Base-by-base conservation (phyloP, 2,797 vertebrate genomes). In the Arctocebus calabarensis region DNA sequence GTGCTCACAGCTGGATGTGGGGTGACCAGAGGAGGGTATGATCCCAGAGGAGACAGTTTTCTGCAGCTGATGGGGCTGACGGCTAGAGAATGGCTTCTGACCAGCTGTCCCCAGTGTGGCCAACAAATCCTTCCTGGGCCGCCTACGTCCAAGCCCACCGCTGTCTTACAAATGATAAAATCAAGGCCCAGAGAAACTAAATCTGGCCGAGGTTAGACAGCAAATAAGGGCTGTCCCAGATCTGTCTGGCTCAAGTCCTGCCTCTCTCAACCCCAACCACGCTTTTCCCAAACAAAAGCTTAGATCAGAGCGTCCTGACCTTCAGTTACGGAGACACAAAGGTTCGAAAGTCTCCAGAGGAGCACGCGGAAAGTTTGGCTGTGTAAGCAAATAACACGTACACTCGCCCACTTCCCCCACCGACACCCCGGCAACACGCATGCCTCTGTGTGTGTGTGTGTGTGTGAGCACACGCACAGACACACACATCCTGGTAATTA, bases 261-360 rank as follows among this genome's bases (percentile, higher is more conserved):
- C 73, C 25, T 73, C 27, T 40, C 78, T 32, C 12, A 43, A 37
- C 37, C 34, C 22, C 52, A 66, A 45, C 3, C 64, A 66, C 2
- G 12, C 32, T 94, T 96, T 92, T 96, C 83, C 85, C 89, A 83
- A 94, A 97, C 88, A 94, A 84, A 94, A 91, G 92, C 71, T 43
- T 77, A 93, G 55, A 90, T 94, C 61, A 95, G 75, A 59, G 84
- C 17, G 40, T 89, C 75, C 88, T 97, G 96, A 97, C 97, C 97
- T 97, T 94, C 88, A 94, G 84, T 88, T 92, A 77, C 57, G 52
- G 88, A 96, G 81, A 92, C 73, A 78, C 1, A 25, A 95, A 90
- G 92, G 88, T 62, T 57, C 83, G 40, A 70, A 79, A 74, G 62
- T 86, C 96, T 96, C 92, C 61, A 59, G 96, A 94, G 96, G 71